phyloP scores from a whole-genome alignment of 2,888 invertebrate genomes.

The Xylota sylvarum region DNA sequence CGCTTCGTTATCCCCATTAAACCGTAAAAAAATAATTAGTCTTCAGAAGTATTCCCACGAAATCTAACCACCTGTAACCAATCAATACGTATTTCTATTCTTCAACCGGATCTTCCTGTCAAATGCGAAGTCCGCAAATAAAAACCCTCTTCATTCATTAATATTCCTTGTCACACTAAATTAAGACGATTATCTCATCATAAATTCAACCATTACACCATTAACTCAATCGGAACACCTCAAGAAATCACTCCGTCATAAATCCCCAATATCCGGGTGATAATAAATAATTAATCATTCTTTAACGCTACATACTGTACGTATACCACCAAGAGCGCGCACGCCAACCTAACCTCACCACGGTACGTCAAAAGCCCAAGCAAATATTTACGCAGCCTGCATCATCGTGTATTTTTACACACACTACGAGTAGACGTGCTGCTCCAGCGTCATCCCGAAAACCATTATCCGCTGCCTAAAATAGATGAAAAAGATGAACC shows the following conservation, averaged over 20 bases:
- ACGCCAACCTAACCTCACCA: not conserved
- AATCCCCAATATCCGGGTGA: slow-evolving; percentile 41
- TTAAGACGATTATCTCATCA: slow-evolving; percentile 35
- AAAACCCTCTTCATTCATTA: slow-evolving; percentile 13
- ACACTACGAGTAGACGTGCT: not conserved
- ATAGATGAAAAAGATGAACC: slow-evolving; percentile 23
- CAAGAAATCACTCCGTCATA: slow-evolving; percentile 22
- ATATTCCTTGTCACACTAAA: slow-evolving; percentile 7
- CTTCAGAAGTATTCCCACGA: not conserved
- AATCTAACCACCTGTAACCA: not conserved
- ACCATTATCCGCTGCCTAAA: not conserved
- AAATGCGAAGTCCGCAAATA: not conserved
- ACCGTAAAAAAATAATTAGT: not conserved
- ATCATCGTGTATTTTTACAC: slow-evolving; percentile 16
- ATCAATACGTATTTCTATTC: not conserved
- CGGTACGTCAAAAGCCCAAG: not conserved
- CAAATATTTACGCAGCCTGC: slow-evolving; percentile 33
- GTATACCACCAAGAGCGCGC: slow-evolving; percentile 8
- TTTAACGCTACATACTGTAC: slow-evolving; percentile 3
- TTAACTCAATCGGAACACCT: slow-evolving; percentile 4
- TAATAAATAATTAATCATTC: slow-evolving; percentile 24
- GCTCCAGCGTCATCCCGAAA: slow-evolving; percentile 5
- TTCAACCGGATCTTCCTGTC: slow-evolving; percentile 16
- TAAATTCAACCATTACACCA: slow-evolving; percentile 2
- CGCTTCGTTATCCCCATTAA: not conserved